Evolutionary conservation across 2,113 vertebrate genomes (phyloP).

Genomic region (Clupea harengus): DNA sequence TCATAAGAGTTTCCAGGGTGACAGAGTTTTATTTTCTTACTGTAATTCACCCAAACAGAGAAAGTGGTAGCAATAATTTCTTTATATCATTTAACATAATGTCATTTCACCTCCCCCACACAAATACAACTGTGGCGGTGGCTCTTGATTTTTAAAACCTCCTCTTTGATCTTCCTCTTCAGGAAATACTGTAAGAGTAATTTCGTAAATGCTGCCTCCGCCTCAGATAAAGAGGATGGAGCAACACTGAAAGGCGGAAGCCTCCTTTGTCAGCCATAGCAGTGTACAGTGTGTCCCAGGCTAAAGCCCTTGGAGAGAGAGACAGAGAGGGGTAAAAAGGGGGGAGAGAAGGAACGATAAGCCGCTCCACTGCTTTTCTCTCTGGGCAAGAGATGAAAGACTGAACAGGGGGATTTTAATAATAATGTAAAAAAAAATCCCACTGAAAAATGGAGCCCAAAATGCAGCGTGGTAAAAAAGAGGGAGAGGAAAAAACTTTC

Average conservation of each 20-base stretch:
- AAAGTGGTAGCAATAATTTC: not conserved
- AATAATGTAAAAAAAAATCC: constrained; percentile 8
- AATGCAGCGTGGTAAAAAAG: not conserved
- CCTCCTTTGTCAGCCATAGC: not conserved
- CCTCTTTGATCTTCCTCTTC: not conserved
- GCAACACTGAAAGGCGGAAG: not conserved
- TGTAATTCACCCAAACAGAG: not conserved
- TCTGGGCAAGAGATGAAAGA: constrained; percentile 9
- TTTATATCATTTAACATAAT: not conserved
- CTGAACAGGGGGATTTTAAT: constrained; percentile 19
- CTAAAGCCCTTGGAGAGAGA: not conserved
- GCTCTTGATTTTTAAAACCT: not conserved
- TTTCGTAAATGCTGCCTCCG: not conserved
- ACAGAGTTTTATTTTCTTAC: not conserved
- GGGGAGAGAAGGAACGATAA: not conserved
- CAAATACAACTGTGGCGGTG: not conserved
- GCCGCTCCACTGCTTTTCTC: not conserved
- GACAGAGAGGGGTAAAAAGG: not conserved
- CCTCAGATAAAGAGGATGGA: not conserved
- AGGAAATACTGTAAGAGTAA: not conserved
- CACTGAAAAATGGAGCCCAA: not conserved
- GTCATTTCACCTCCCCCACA: not conserved
- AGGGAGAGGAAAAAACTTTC: not conserved
- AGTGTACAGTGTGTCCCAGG: not conserved
- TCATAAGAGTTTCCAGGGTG: no score